phyloP scores from a whole-genome alignment of 2,888 invertebrate species.

The Pegoplata infirma region DNA sequence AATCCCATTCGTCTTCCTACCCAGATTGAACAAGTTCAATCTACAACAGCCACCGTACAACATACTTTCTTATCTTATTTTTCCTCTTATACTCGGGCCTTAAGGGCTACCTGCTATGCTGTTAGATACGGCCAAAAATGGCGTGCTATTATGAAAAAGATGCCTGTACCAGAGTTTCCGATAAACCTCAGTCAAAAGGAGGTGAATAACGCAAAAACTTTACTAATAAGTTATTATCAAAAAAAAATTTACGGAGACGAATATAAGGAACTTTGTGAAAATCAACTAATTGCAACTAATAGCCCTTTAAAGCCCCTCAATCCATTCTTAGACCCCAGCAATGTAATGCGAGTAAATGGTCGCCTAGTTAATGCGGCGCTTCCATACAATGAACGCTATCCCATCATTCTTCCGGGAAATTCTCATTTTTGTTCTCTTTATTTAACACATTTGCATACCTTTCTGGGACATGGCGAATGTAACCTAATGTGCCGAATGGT shows the following conservation, averaged over 20 bases:
- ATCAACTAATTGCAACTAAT: neutral
- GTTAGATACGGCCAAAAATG: neutral
- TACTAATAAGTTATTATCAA: slow-evolving; percentile 6
- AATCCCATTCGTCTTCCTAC: too few relatives aligned
- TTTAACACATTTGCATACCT: slow-evolving; percentile 3
- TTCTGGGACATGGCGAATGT: slow-evolving; percentile 11
- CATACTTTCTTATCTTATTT: neutral
- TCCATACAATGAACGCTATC: slow-evolving; percentile 19
- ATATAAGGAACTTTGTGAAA: neutral
- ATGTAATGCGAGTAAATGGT: slow-evolving; percentile 18
- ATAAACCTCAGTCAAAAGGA: neutral
- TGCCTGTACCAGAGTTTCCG: too few relatives aligned
- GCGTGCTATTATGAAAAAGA: too few relatives aligned
- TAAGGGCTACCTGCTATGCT: neutral
- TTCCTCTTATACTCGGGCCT: neutral
- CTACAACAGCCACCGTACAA: too few relatives aligned
- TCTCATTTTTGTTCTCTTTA: slow-evolving; percentile 20
- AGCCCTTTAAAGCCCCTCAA: slow-evolving; percentile 22
- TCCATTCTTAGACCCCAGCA: slow-evolving; percentile 1
- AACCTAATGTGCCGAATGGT: slow-evolving; percentile 20
- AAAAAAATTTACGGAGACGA: neutral
- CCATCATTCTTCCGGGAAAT: slow-evolving; percentile 19
- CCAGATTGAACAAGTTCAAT: too few relatives aligned
- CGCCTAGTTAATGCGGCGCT: neutral
- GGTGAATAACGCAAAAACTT: neutral